Evolutionary conservation across 1,140 invertebrate species (phyloP).

Genomic region (Aradophagus sp.): DNA sequence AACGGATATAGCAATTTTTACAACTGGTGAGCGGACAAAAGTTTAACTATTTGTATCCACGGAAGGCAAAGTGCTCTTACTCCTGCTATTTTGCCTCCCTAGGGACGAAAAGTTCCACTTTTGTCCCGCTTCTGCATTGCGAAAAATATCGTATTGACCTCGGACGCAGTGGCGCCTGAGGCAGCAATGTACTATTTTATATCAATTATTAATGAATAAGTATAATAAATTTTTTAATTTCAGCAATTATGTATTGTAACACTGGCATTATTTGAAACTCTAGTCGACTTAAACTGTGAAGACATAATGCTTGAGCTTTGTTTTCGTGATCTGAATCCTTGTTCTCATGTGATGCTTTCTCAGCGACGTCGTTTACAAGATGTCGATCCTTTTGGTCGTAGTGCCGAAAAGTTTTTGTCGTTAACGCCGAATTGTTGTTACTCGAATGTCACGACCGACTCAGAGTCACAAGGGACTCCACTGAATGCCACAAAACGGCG

Average conservation of each 20-base stretch:
- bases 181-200: too few species aligned
- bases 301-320: conserved; percentile 96
- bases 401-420: conserved; percentile 88
- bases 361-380: conserved; percentile 85
- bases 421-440: conserved; percentile 83
- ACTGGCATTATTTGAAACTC: conserved; percentile 90
- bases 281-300: conserved; percentile 95
- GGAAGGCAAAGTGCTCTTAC: too few species aligned
- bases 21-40: too few species aligned
- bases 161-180: too few species aligned
- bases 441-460: conserved; percentile 60
- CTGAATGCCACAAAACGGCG: conserved; percentile 27
- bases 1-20: too few species aligned
- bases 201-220: too few species aligned
- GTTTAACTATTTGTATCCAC: too few species aligned
- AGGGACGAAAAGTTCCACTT: too few species aligned
- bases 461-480: conserved; percentile 14
- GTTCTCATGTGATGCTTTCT: conserved; percentile 92
- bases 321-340: conserved; percentile 89
- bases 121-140: too few species aligned
- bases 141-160: too few species aligned
- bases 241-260: conserved; percentile 91
- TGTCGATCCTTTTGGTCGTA: conserved; percentile 86
- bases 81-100: too few species aligned
- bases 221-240: conserved; percentile 4